These are phyloP conservation scores for Cebus imitator DNA, from an alignment of 2,113 vertebrate genomes.

Conservation along the genomic window DNA sequence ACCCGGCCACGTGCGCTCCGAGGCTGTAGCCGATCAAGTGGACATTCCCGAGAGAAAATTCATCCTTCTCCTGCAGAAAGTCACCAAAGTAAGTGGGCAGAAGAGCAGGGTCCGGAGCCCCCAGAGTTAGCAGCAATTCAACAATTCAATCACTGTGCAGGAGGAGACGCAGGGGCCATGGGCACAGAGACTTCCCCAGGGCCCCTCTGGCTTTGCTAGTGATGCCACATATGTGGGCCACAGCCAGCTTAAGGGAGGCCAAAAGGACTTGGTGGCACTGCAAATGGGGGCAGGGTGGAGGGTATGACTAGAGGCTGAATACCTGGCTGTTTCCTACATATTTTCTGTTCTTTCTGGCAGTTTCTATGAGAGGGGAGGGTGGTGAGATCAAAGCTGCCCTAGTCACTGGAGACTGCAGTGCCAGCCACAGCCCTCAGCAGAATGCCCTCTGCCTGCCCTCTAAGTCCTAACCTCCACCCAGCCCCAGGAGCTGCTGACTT, in stretches of 20 bases:
- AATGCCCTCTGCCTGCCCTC: neutral
- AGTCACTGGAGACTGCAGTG: neutral
- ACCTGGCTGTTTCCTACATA: neutral
- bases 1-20: constrained; percentile 96
- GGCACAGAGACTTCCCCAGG: neutral
- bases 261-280: neutral
- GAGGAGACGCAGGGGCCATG: neutral
- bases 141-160: fast-evolving
- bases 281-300: neutral
- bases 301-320: neutral
- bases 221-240: neutral
- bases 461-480: neutral
- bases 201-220: neutral
- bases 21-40: constrained; percentile 98
- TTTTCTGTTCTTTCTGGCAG: neutral
- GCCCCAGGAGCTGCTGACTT: neutral
- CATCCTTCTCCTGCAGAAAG: constrained; percentile 86
- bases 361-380: neutral
- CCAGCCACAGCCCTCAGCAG: neutral
- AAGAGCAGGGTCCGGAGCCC: neutral
- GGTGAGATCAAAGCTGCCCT: neutral
- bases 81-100: neutral
- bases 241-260: neutral
- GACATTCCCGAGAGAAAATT: constrained; percentile 87
- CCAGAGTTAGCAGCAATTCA: neutral